These are phyloP conservation scores for Taxidea taxus DNA, from an alignment of 2,113 vertebrate species.

Conservation along the genomic window DNA sequence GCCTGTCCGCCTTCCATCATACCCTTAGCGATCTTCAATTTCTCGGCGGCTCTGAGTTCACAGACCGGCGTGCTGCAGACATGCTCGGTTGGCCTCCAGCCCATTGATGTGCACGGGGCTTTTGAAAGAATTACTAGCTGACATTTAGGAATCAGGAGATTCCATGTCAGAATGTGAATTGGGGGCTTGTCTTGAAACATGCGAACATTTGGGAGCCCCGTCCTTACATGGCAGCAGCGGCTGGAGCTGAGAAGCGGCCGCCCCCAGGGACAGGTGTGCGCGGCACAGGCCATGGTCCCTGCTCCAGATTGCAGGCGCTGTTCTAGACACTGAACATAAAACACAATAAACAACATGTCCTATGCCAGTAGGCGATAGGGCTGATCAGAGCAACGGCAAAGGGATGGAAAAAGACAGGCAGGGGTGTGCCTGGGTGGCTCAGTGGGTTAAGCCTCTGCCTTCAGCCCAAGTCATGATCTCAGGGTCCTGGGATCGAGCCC, in stretches of 20 bases:
- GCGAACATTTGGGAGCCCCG: background rate
- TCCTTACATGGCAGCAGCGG: fast-evolving
- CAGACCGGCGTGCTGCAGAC: background rate
- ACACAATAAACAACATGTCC: background rate
- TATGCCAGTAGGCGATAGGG: background rate
- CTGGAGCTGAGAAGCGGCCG: background rate
- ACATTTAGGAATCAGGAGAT: background rate
- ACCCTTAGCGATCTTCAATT: background rate
- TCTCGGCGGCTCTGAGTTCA: background rate
- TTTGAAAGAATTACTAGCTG: background rate
- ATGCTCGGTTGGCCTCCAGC: background rate
- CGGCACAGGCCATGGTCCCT: fast-evolving
- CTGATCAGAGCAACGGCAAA: background rate
- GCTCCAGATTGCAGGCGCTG: background rate
- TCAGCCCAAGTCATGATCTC: too few relatives aligned
- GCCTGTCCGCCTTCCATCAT: background rate
- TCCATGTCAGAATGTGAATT: background rate
- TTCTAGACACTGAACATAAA: background rate
- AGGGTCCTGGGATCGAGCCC: too few relatives aligned
- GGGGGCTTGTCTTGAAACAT: background rate
- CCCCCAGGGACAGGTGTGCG: background rate
- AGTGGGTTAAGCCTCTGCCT: too few relatives aligned
- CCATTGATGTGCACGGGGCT: background rate
- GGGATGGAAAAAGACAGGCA: background rate
- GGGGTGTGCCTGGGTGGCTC: too few relatives aligned